Percentiles rank a stretch among this genome's conserved stretches.
phyloP scores from a whole-genome alignment of 2,113 vertebrate species.

The Ornithorhynchus anatinus region DNA sequence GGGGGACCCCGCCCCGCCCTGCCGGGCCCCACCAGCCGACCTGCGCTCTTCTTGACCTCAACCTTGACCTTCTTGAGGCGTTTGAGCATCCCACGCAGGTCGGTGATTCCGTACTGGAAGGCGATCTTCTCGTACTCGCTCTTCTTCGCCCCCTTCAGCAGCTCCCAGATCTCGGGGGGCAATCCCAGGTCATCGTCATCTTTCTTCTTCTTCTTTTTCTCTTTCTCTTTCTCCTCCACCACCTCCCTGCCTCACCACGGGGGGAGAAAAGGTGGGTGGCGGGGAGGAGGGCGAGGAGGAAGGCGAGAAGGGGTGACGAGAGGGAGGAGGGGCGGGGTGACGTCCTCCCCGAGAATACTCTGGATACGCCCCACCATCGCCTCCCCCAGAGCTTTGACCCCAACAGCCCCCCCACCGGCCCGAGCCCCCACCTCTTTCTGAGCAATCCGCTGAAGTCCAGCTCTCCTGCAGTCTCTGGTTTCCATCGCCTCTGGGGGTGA shows the following conservation, averaged over 20 bases:
- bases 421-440: constrained; percentile 84
- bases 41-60: constrained; percentile 83
- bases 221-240: constrained; percentile 65
- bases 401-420: neutral
- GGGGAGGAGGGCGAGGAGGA: too few species aligned
- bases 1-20: neutral
- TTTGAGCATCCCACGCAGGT: constrained; percentile 89
- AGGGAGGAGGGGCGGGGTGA: neutral
- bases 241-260: constrained; percentile 63
- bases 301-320: neutral
- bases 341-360: too few species aligned
- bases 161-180: constrained; percentile 84
- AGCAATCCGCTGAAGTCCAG: constrained; percentile 88
- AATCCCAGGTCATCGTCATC: constrained; percentile 71
- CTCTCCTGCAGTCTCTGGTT: constrained; percentile 77
- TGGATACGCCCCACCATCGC: too few species aligned
- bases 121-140: constrained; percentile 92
- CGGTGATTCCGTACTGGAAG: constrained; percentile 91
- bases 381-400: too few species aligned
- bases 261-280: neutral
- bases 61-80: constrained; percentile 86
- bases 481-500: constrained; percentile 71
- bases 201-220: constrained; percentile 72
- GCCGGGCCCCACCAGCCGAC: constrained; percentile 58
- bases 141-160: constrained; percentile 83